phyloP scores from a whole-genome alignment of 2,888 invertebrate genomes.

The Pristionchus exspectatus region DNA sequence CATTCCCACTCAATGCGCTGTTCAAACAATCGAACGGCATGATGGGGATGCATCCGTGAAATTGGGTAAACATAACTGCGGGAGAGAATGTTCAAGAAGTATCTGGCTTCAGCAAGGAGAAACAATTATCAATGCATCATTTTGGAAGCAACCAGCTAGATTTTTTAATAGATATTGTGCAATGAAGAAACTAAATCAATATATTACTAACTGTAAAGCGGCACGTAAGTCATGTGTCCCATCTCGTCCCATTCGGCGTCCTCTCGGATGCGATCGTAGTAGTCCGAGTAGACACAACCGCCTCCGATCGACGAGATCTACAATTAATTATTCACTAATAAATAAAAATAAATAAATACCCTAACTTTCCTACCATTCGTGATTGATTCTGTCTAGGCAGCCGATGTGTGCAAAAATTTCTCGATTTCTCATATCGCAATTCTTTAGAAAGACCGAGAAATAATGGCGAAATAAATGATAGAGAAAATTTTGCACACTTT shows the following conservation, averaged over 20 bases:
- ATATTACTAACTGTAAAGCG: constrained; percentile 30
- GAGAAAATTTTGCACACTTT: too few relatives aligned
- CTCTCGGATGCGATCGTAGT: constrained; percentile 48
- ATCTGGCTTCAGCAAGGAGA: background rate
- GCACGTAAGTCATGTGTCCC: constrained; percentile 35
- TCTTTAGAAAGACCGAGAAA: too few relatives aligned
- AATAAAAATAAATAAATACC: too few relatives aligned
- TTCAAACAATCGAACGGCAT: constrained; percentile 38
- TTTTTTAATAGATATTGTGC: too few relatives aligned
- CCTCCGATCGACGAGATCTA: background rate
- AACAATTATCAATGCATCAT: background rate
- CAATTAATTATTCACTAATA: background rate
- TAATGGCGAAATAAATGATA: too few relatives aligned
- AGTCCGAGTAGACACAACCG: constrained; percentile 44
- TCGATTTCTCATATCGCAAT: too few relatives aligned
- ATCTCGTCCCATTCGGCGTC: constrained; percentile 36
- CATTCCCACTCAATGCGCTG: constrained; percentile 5
- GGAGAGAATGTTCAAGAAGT: background rate
- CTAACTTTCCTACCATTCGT: too few relatives aligned
- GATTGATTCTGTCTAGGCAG: too few relatives aligned
- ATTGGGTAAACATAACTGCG: constrained; percentile 1
- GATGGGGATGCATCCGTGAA: background rate
- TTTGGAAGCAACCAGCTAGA: too few relatives aligned
- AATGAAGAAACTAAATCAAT: too few relatives aligned
- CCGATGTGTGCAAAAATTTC: too few relatives aligned